Conservation (phyloP, 1,140 invertebrate species). For the Caenorhabditis remanei region DNA sequence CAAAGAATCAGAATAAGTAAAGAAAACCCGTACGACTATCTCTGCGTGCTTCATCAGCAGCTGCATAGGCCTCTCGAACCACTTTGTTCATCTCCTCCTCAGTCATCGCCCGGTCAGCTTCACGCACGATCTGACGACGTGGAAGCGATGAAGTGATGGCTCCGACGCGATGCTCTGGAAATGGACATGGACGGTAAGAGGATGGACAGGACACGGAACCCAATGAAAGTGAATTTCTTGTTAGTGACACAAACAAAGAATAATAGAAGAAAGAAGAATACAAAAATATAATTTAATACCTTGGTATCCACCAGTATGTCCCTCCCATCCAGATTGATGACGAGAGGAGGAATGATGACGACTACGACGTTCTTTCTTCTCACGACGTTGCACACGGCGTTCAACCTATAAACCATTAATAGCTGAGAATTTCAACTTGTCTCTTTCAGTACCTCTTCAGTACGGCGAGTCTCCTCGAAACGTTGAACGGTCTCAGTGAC, state of each 20-base stretch:
- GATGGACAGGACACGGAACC: neutral
- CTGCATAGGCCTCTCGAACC: slow-evolving; percentile 65
- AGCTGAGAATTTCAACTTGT: neutral
- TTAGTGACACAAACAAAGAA: neutral
- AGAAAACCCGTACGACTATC: slow-evolving; percentile 53
- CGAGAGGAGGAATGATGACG: slow-evolving; percentile 69
- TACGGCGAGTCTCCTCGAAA: slow-evolving; percentile 74
- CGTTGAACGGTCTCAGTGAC: slow-evolving; percentile 76
- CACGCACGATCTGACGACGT: slow-evolving; percentile 55
- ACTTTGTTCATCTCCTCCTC: slow-evolving; percentile 65
- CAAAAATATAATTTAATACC: no score
- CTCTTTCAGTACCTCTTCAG: slow-evolving; percentile 70
- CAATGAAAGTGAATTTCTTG: neutral
- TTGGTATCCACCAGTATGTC: slow-evolving; percentile 33
- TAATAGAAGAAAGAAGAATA: neutral
- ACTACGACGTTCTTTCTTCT: slow-evolving; percentile 70
- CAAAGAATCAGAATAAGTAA: neutral
- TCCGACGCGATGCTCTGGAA: slow-evolving; percentile 56
- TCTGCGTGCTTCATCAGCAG: slow-evolving; percentile 65
- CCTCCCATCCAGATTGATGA: slow-evolving; percentile 62
- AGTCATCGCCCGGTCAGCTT: slow-evolving; percentile 61
- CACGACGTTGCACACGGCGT: slow-evolving; percentile 58
- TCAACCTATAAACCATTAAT: slow-evolving; percentile 56
- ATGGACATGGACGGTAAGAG: slow-evolving; percentile 24
- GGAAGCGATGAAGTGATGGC: slow-evolving; percentile 48